phyloP scores from a whole-genome alignment of 2,888 invertebrate genomes.

The Drosophila picticornis region DNA sequence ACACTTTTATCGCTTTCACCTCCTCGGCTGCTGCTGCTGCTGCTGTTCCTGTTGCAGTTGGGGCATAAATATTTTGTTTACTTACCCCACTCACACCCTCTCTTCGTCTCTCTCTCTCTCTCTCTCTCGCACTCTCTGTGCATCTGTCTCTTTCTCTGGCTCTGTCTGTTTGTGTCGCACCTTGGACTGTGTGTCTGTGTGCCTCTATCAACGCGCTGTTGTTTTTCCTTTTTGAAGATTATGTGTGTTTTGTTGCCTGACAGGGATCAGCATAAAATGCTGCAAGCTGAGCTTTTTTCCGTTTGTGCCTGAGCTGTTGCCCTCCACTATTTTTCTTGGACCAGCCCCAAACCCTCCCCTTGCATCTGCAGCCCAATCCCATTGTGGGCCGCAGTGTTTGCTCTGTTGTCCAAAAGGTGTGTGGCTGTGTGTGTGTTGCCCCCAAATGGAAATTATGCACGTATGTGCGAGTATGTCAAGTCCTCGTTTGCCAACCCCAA shows the following conservation, averaged over 20 bases:
- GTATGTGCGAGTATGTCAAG: slow-evolving; percentile 51
- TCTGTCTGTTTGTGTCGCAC: slow-evolving; percentile 10
- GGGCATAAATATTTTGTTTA: slow-evolving; percentile 78
- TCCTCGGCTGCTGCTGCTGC: slow-evolving; percentile 12
- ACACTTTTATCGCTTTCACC: slow-evolving; percentile 52
- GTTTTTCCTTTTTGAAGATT: slow-evolving; percentile 85
- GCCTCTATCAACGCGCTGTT: slow-evolving; percentile 71
- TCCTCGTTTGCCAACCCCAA: not conserved
- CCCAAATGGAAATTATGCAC: slow-evolving; percentile 59
- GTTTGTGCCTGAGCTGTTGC: slow-evolving; percentile 13
- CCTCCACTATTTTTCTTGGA: slow-evolving; percentile 32
- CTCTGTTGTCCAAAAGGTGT: slow-evolving; percentile 56
- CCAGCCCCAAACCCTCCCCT: not conserved
- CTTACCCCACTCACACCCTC: slow-evolving; percentile 43
- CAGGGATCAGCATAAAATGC: slow-evolving; percentile 85
- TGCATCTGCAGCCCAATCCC: not conserved
- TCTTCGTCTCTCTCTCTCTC: slow-evolving; percentile 4
- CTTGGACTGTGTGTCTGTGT: slow-evolving; percentile 22
- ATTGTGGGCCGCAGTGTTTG: slow-evolving; percentile 37
- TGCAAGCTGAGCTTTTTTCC: slow-evolving; percentile 83
- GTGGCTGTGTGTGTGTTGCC: slow-evolving; percentile 13
- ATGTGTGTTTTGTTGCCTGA: slow-evolving; percentile 85
- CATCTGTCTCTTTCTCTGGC: slow-evolving; percentile 17
- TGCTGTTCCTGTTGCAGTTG: slow-evolving; percentile 16
- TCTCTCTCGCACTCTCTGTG: slow-evolving; percentile 6